phyloP scores from a whole-genome alignment of 2,113 vertebrate species.

The Fulmarus glacialis region DNA sequence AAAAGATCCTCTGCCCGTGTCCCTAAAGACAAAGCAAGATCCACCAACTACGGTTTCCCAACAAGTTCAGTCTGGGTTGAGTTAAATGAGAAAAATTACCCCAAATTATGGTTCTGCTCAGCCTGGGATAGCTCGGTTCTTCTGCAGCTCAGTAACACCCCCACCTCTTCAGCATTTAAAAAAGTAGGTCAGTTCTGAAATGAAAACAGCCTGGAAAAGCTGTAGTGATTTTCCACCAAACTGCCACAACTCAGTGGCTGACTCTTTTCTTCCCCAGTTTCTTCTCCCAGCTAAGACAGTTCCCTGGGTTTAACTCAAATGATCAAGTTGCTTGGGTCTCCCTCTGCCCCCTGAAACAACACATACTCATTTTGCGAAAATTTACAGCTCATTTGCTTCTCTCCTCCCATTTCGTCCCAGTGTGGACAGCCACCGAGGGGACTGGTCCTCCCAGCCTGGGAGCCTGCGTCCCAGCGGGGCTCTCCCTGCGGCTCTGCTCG shows the following conservation, averaged over 20 bases:
- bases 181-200: slow-evolving; percentile 51
- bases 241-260: neutral
- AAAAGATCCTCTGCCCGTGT: neutral
- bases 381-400: neutral
- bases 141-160: neutral
- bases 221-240: slow-evolving; percentile 22
- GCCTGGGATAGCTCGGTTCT: neutral
- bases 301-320: neutral
- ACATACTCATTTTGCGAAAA: neutral
- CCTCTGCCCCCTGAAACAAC: neutral
- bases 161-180: neutral
- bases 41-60: neutral
- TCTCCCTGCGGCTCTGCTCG: fast-evolving
- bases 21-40: neutral
- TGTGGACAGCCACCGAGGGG: neutral
- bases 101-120: neutral
- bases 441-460: neutral
- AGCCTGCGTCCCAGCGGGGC: neutral
- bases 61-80: neutral
- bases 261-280: neutral
- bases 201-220: slow-evolving; percentile 8
- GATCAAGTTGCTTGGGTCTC: neutral
- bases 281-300: neutral
- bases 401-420: neutral
- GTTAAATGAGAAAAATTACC: neutral